Evolutionary conservation across 30 jellyfish, hydroid and myxozoan species (phyloP).

Genomic region (Pelagia noctiluca): DNA sequence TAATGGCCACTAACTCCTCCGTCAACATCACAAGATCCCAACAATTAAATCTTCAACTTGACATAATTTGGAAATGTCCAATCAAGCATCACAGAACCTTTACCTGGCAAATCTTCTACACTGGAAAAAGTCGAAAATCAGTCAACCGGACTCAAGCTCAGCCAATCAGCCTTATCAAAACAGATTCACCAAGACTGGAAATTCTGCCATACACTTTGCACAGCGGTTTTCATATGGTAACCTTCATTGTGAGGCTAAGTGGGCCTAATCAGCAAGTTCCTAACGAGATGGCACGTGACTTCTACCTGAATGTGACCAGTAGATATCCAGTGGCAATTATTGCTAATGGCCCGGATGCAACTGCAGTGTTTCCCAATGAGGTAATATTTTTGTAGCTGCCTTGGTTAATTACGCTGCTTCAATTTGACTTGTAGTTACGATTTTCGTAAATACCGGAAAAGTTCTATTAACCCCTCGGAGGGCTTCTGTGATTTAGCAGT

Average conservation of each 20-base stretch:
- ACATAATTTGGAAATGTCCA: not conserved
- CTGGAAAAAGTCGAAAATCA: not conserved
- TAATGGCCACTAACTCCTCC: not conserved
- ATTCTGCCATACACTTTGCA: slow-evolving; percentile 1
- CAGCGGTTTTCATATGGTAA: slow-evolving; percentile 10
- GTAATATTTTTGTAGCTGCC: not conserved
- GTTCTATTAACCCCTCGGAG: too few relatives aligned
- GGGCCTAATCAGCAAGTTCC: not conserved
- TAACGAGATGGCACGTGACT: not conserved
- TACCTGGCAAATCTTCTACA: not conserved
- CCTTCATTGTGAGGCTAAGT: not conserved
- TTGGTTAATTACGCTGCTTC: too few relatives aligned
- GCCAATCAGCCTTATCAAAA: too few relatives aligned
- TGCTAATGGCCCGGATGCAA: not conserved
- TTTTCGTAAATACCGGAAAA: too few relatives aligned
- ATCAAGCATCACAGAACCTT: not conserved
- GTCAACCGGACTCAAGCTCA: too few relatives aligned
- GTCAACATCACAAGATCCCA: not conserved
- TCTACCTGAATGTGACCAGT: slow-evolving; percentile 1
- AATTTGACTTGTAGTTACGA: too few relatives aligned
- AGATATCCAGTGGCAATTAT: not conserved
- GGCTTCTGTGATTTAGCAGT: too few relatives aligned
- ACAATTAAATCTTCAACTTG: not conserved
- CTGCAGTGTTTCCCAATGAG: not conserved
- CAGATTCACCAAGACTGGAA: too few relatives aligned